Percentiles rank a stretch among this genome's conserved stretches.
phyloP scores from a whole-genome alignment of 2,888 invertebrate genomes.

The Callosobruchus maculatus region DNA sequence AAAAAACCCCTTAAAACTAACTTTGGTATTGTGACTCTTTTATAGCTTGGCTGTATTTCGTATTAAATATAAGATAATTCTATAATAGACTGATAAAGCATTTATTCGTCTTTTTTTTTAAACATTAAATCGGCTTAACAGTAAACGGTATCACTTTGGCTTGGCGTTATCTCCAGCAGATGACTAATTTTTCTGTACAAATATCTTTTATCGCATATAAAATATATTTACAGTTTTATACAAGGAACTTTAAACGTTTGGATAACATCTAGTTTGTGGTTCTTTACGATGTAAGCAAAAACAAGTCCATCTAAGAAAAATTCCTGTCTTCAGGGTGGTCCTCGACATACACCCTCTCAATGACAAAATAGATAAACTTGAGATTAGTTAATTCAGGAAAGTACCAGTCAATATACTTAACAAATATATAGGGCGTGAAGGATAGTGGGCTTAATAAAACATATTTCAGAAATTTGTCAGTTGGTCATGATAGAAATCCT shows the following conservation, averaged over 20 bases:
- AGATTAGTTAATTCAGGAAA: too few relatives aligned
- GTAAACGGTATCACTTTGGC: background rate
- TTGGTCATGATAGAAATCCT: too few relatives aligned
- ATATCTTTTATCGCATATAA: constrained; percentile 3
- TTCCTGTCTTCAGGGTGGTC: too few relatives aligned
- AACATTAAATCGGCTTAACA: background rate
- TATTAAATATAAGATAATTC: background rate
- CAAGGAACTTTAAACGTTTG: constrained; percentile 15
- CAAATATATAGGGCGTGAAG: too few relatives aligned
- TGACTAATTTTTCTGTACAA: background rate
- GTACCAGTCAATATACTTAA: too few relatives aligned
- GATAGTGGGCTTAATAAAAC: too few relatives aligned
- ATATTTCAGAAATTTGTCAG: too few relatives aligned
- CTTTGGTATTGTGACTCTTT: background rate
- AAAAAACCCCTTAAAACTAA: background rate
- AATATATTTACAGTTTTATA: constrained; percentile 15
- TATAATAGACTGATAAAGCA: background rate
- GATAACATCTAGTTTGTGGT: constrained; percentile 16
- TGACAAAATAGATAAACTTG: too few relatives aligned
- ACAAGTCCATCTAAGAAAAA: too few relatives aligned
- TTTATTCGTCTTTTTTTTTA: background rate
- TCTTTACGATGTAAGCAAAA: too few relatives aligned
- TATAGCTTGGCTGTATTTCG: background rate
- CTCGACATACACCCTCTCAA: too few relatives aligned
- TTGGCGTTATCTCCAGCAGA: background rate